Evolutionary conservation across 2,113 vertebrate species (phyloP), one percentile per base, ranked within the genome.

Genomic region (Serranochromis macrocephalus): DNA sequence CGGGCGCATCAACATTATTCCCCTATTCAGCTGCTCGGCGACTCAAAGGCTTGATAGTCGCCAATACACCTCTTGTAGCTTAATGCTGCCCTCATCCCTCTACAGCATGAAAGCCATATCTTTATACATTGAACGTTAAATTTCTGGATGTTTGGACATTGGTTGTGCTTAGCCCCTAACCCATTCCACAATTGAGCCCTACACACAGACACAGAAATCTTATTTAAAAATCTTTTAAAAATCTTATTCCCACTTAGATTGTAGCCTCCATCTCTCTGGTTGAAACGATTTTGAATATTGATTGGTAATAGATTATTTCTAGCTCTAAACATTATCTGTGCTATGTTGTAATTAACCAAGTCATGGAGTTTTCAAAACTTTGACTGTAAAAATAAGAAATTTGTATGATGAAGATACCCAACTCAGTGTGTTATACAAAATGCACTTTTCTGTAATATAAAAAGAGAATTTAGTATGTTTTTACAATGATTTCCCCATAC

Each of bases 1-100:
- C 0, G 4, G 21, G 1, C 9, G 5, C 0, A 0, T 54, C 51
- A 54, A 54, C 10, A 24, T 24, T 54, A 54, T 54, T 12, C n/a
- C n/a, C 51, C n/a, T 21, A 4, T 54, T 54, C 51, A 54, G 51
- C 51, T 54, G n/a, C 51, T 54, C 1, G 0, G n/a, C 0, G 12
- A 55, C 21, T 55, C 54, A 55, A 55, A 55, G 54, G 11, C 12
- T 55, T 55, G 12, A 55, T 1, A 26, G 21, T 55, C 7, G 0
- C 6, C 54, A 55, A 0, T 55, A 61, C 57, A 61, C 14, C 0
- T 1, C 26, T 58, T 58, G 55, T 31, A 31, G 57, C 7, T 17
- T 55, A 31, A 58, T 29, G 13, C 55, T 29, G 12, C 13, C 24
- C 4, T 57, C 24, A 5, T 29, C 0, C 54, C 24, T 58, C 0